These are phyloP conservation scores for Cebidichthys violaceus DNA, from an alignment of 2,113 vertebrate species.

Conservation along the genomic window DNA sequence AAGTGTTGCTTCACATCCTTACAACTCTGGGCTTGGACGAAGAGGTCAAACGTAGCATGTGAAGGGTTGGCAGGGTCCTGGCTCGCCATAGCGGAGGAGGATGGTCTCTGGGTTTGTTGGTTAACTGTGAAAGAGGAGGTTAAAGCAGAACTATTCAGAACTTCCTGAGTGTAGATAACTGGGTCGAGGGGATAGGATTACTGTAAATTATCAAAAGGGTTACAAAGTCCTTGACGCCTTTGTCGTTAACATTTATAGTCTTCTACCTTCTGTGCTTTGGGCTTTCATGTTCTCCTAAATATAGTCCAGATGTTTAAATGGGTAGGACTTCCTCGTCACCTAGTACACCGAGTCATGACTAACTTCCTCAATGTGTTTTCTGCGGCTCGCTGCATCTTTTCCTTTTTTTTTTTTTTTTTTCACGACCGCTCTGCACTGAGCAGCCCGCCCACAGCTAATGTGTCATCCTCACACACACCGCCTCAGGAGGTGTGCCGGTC, in stretches of 20 bases:
- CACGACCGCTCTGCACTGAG: background rate
- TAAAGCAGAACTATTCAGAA: slow-evolving; percentile 13
- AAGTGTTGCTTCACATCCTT: slow-evolving; percentile 88
- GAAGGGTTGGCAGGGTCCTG: slow-evolving; percentile 79
- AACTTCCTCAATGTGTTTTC: slow-evolving; percentile 46
- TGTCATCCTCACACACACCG: slow-evolving; percentile 37
- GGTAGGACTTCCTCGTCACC: slow-evolving; percentile 15
- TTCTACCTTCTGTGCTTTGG: slow-evolving; percentile 3
- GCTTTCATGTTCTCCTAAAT: slow-evolving; percentile 38
- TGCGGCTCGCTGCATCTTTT: background rate
- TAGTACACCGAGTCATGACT: slow-evolving; percentile 43
- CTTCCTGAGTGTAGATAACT: slow-evolving; percentile 21
- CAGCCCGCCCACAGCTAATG: slow-evolving; percentile 25
- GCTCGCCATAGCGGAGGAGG: slow-evolving; percentile 66
- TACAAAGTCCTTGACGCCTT: slow-evolving; percentile 1
- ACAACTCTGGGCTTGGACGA: slow-evolving; percentile 86
- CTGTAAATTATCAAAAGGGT: slow-evolving; percentile 39
- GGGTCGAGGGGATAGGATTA: background rate
- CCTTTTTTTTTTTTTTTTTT: too few species aligned
- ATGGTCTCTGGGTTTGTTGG: background rate
- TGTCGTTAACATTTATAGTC: slow-evolving; percentile 24
- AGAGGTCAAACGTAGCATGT: slow-evolving; percentile 88
- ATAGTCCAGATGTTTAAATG: slow-evolving; percentile 32
- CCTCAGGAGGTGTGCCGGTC: slow-evolving; percentile 26
- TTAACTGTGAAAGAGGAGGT: slow-evolving; percentile 49